Evolutionary conservation across 2,113 vertebrate species (phyloP).

Genomic region (Hippoglossus stenolepis): DNA sequence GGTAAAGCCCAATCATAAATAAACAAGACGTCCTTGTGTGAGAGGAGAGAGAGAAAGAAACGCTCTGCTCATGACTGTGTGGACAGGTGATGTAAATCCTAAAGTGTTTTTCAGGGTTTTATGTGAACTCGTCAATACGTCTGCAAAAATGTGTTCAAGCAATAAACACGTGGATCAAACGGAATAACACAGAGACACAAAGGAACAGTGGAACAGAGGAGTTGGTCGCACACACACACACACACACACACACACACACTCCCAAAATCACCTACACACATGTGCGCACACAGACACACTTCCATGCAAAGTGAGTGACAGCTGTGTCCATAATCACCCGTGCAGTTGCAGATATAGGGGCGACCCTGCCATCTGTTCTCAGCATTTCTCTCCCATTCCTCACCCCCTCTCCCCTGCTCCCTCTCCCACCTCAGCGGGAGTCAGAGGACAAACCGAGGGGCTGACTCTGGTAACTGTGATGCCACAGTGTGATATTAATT

Average conservation of each 20-base stretch:
- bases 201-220: slow-evolving; percentile 29
- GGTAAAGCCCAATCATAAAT: slow-evolving; percentile 40
- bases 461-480: slow-evolving; percentile 41
- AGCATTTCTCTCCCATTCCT: slow-evolving; percentile 19
- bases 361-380: slow-evolving; percentile 78
- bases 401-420: slow-evolving; percentile 5
- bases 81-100: slow-evolving; percentile 38
- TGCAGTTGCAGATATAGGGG: slow-evolving; percentile 65
- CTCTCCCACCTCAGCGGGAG: slow-evolving; percentile 52
- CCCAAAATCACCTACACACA: not conserved
- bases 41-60: not conserved
- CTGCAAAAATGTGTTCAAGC: slow-evolving; percentile 10
- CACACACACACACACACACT: not conserved
- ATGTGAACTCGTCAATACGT: slow-evolving; percentile 12
- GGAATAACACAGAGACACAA: slow-evolving; percentile 30
- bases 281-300: slow-evolving; percentile 12
- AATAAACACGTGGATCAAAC: slow-evolving; percentile 41
- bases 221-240: not conserved
- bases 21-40: not conserved
- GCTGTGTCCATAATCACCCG: slow-evolving; percentile 80
- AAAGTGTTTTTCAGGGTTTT: slow-evolving; percentile 28
- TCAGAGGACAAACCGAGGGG: slow-evolving; percentile 38
- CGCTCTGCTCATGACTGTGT: not conserved
- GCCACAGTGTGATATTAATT: slow-evolving; percentile 63
- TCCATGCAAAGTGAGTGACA: slow-evolving; percentile 72